Conservation (phyloP, 2,113 vertebrate species). For the Solenodon paradoxus region DNA sequence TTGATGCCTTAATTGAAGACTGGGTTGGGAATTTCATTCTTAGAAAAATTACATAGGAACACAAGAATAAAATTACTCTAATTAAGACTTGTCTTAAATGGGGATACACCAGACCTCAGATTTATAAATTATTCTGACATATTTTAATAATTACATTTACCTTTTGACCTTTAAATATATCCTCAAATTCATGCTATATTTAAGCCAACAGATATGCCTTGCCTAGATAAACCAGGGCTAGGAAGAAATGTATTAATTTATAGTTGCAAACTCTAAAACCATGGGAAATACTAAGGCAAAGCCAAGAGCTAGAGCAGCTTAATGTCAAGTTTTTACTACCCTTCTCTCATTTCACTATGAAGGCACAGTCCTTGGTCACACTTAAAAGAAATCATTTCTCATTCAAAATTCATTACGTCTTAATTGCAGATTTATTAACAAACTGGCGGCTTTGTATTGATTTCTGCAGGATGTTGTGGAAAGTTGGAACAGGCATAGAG, state of each 20-base stretch:
- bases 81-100: slow-evolving; percentile 15
- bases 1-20: slow-evolving; percentile 53
- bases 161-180: neutral
- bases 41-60: neutral
- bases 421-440: slow-evolving; percentile 86
- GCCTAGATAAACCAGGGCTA: neutral
- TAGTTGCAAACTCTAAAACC: neutral
- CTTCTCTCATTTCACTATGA: slow-evolving; percentile 71
- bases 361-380: slow-evolving; percentile 80
- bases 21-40: neutral
- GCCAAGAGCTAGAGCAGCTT: slow-evolving; percentile 59
- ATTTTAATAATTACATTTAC: slow-evolving; percentile 6
- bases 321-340: slow-evolving; percentile 67
- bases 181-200: neutral
- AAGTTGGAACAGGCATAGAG: slow-evolving; percentile 77
- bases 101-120: neutral
- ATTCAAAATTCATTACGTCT: slow-evolving; percentile 87
- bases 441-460: slow-evolving; percentile 80
- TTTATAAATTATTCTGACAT: neutral
- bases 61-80: slow-evolving; percentile 11
- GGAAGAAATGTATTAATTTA: neutral
- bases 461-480: slow-evolving; percentile 80
- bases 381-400: slow-evolving; percentile 86
- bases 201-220: neutral
- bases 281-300: neutral